Base-by-base conservation (phyloP, 2,797 vertebrate species). In the Loris lydekkerianus region DNA sequence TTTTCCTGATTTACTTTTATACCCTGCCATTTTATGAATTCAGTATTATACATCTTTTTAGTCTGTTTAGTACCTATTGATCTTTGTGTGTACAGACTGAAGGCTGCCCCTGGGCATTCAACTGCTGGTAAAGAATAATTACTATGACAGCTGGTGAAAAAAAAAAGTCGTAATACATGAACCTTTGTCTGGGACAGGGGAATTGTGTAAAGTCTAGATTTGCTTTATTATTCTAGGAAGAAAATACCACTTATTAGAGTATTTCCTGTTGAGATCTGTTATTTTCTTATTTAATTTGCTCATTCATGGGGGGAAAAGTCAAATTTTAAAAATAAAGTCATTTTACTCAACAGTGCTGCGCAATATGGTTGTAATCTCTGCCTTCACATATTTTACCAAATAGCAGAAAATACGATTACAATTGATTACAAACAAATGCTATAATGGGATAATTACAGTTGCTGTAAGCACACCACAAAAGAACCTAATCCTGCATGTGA, bases 1-100 rank as follows among this genome's bases (percentile, higher is more conserved):
- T 95, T 93, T 80, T 84, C 60, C 61, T 89, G 88, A 81, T 91
- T 96, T 89, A 82, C 75, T 93, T 95, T 94, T 73, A 58, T 88
- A 49, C 72, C n/a, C 78, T 89, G 70, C 73, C 60, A 34, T 91
- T 94, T 96, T 91, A 88, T 91, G 83, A 94, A 70, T 95, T 96
- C 75, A 18, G 2, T 84, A 60, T 96, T 83, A 77, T 58, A 58
- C 31, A 60, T 95, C 78, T 75, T 92, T 94, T 91, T 60, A 58
- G 86, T 83, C 88, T 95, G 21, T 85, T 95, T 95, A 92, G 96
- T 78, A 63, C 23, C 60, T 88, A 81, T 89, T 0, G n/a, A 89
- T 95, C 11, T 34, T 93, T 92, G 56, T 53, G 88, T 89, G 40
- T 75, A 10, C 10, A 0, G 11, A n/a, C 75, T 5, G 10, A 88